These are phyloP conservation scores for Caligus rogercresseyi DNA, from an alignment of 1,140 invertebrate species.

Conservation along the genomic window DNA sequence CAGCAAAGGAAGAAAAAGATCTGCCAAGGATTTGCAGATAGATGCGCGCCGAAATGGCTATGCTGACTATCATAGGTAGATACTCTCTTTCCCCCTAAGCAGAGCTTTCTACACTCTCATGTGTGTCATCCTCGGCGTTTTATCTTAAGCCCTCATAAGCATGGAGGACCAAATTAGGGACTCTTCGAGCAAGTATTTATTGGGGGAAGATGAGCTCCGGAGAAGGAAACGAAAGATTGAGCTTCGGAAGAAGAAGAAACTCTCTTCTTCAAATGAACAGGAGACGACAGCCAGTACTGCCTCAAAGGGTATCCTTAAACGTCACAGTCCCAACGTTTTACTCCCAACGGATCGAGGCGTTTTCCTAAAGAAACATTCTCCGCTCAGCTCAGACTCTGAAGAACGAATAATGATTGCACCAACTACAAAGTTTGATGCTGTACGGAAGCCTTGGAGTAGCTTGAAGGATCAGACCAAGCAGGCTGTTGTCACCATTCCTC, in stretches of 20 bases:
- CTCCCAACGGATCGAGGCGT: neutral
- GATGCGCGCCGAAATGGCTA: too few relatives aligned
- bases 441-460: neutral
- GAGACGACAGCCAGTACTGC: neutral
- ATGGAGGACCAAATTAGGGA: neutral
- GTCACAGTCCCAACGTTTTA: neutral
- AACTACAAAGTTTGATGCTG: neutral
- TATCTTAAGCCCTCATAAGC: too few relatives aligned
- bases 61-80: too few relatives aligned
- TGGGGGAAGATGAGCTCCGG: slow-evolving; percentile 74
- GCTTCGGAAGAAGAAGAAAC: neutral
- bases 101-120: too few relatives aligned
- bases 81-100: too few relatives aligned
- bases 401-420: neutral
- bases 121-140: too few relatives aligned
- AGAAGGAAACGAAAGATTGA: slow-evolving; percentile 43
- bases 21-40: too few relatives aligned
- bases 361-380: neutral
- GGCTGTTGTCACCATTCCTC: neutral
- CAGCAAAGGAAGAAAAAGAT: too few relatives aligned
- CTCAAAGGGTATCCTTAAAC: neutral
- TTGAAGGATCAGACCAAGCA: neutral
- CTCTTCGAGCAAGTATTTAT: neutral
- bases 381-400: neutral
- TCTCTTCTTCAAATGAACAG: neutral